A percentile compares a stretch with the other conserved stretches of the same genome.
Evolutionary conservation across 2,113 vertebrate species (phyloP).

Genomic region (Mus musculus): DNA sequence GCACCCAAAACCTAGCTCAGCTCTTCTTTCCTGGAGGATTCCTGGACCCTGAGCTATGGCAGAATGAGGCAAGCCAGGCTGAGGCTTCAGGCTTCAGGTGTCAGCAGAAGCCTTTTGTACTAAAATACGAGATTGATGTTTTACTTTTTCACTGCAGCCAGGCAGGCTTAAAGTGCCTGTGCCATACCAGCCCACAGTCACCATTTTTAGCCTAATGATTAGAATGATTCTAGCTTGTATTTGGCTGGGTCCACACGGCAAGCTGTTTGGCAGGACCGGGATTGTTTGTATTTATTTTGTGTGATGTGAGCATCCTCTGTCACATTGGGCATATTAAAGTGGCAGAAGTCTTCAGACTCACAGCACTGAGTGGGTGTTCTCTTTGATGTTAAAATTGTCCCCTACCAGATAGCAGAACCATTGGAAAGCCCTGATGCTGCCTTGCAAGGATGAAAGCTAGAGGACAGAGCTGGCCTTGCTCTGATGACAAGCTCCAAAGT

Average conservation of each 20-base stretch:
- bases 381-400: conserved; percentile 48
- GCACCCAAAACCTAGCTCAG: neutral
- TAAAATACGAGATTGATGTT: neutral
- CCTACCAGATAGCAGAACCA: neutral
- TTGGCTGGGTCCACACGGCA: conserved; percentile 31
- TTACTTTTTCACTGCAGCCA: neutral
- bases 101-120: neutral
- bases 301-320: conserved; percentile 41
- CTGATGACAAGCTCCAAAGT: conserved; percentile 39
- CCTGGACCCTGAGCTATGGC: neutral
- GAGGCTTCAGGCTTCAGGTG: neutral
- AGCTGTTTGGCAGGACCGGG: conserved; percentile 18
- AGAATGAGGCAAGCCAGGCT: neutral
- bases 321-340: conserved; percentile 20
- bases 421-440: neutral
- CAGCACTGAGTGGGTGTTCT: conserved; percentile 12
- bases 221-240: conserved; percentile 25
- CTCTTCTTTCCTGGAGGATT: neutral
- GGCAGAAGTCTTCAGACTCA: conserved; percentile 23
- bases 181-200: neutral
- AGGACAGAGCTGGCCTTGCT: neutral
- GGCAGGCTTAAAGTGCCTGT: neutral
- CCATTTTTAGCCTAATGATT: conserved; percentile 39
- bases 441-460: neutral
- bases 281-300: conserved; percentile 54